Evolutionary conservation across 2,797 vertebrate genomes (phyloP), one percentile per base, ranked within the genome.

Genomic region (Acestrorhynchus altus): DNA sequence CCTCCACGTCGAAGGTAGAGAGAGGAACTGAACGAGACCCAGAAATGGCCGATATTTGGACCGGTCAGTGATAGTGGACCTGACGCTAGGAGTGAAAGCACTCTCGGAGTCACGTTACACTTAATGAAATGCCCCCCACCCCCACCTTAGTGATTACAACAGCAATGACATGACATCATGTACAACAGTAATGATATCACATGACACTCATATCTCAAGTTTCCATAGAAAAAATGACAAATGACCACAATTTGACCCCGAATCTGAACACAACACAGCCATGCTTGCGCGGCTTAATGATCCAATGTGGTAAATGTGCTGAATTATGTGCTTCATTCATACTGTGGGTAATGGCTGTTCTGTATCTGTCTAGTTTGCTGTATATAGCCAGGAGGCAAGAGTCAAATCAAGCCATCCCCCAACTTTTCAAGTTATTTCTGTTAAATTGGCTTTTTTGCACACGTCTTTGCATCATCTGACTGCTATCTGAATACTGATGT

Each of bases 311-410:
- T 56, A 65, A 57, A 72, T 78, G 69, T 72, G 51, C 76, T 78
- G 76, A 66, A 64, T 78, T 39, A 56, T 42, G 77, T 11, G 31
- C 49, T 78, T 68, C 22, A 42, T 68, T 54, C 70, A 59, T 63
- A 66, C 77, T 66, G 40, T 51, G 70, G 66, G 31, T 78, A 74
- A 69, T 73, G 52, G 52, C 9, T 59, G 56, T 59, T 35, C 13
- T 31, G 46, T 60, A 46, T 74, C 20, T 31, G 54, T 78, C 59
- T 39, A 60, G n/a, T 51, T 73, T 39, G 52, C 52, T 73, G 61
- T 60, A 73, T 66, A 49, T 59, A 79, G 46, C 71, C 63, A 69
- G 24, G 35, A 67, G 63, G 77, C 70, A 72, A 59, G 20, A 73
- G 31, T 60, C 63, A 67, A 35, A 73, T 73, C 70, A 60, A 79